phyloP scores from a whole-genome alignment of 2,888 invertebrate species.

The Hypsopygia costalis region DNA sequence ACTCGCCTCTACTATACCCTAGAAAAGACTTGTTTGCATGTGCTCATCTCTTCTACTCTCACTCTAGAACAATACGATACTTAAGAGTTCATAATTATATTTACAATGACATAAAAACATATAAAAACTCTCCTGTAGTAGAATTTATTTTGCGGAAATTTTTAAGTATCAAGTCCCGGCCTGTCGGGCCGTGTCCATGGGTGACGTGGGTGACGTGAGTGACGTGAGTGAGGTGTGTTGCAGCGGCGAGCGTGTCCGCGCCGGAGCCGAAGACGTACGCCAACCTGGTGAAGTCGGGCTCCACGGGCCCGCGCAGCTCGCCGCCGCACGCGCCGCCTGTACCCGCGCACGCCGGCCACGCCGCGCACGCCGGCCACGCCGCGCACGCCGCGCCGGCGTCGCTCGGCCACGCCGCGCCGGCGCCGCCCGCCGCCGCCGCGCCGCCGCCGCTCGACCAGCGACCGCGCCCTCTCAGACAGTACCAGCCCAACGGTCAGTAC shows the following conservation, averaged over 20 bases:
- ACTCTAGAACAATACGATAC: too few relatives aligned
- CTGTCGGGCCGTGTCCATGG: too few relatives aligned
- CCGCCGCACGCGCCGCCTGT: slow-evolving; percentile 23
- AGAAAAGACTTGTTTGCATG: too few relatives aligned
- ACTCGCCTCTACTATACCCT: too few relatives aligned
- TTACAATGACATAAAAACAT: too few relatives aligned
- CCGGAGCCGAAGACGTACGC: slow-evolving; percentile 93
- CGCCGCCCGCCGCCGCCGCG: slow-evolving; percentile 23
- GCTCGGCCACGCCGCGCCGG: slow-evolving; percentile 28
- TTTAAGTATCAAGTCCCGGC: too few relatives aligned
- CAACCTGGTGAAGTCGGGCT: slow-evolving; percentile 87
- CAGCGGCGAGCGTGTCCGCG: slow-evolving; percentile 37
- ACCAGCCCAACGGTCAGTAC: slow-evolving; percentile 18
- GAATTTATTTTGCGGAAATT: too few relatives aligned
- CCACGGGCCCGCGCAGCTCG: slow-evolving; percentile 24
- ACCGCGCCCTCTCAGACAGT: slow-evolving; percentile 28
- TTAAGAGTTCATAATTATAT: too few relatives aligned
- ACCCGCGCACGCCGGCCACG: slow-evolving; percentile 23
- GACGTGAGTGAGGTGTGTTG: neutral
- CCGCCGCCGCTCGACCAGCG: slow-evolving; percentile 29
- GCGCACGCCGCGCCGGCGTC: slow-evolving; percentile 20
- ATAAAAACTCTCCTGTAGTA: too few relatives aligned
- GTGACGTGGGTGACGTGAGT: too few relatives aligned
- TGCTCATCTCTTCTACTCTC: too few relatives aligned
- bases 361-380: slow-evolving; percentile 26